These are phyloP conservation scores for Recurvirostra avosetta DNA, from an alignment of 2,113 vertebrate species.

Conservation along the genomic window DNA sequence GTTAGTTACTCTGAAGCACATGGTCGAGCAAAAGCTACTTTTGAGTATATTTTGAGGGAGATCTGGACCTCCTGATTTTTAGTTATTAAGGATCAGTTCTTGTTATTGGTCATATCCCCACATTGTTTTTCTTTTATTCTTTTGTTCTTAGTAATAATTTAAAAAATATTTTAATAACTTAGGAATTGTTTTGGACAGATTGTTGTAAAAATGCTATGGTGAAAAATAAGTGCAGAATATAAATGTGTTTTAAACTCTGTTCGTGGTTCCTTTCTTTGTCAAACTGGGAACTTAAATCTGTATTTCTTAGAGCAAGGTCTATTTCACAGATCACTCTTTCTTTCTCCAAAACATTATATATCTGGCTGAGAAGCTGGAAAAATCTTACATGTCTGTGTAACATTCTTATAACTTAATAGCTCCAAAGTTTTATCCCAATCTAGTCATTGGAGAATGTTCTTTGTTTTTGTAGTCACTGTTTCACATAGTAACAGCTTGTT, in stretches of 20 bases:
- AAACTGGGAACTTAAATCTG: background rate
- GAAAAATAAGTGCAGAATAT: background rate
- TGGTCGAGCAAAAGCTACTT: background rate
- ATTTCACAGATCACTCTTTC: conserved; percentile 25
- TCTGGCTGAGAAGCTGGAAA: conserved; percentile 72
- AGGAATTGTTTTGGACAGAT: background rate
- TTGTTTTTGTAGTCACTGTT: conserved; percentile 80
- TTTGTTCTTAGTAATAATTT: background rate
- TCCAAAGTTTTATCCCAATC: conserved; percentile 71
- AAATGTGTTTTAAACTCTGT: conserved; percentile 8
- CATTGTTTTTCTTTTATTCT: background rate
- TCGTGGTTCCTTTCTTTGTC: background rate
- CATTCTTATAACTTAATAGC: conserved; percentile 72
- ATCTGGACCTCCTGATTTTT: background rate
- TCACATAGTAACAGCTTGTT: conserved; percentile 85
- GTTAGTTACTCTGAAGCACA: background rate
- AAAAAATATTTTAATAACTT: background rate
- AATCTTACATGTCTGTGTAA: conserved; percentile 68
- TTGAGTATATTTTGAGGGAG: background rate
- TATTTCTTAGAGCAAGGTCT: background rate
- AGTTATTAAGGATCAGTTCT: background rate
- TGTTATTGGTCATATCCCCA: background rate
- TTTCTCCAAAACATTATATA: conserved; percentile 56
- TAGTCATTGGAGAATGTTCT: conserved; percentile 80
- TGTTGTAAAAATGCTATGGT: conserved; percentile 10